Percentiles rank a stretch among this genome's conserved stretches.
phyloP scores from a whole-genome alignment of 2,797 vertebrate species.

The Sphenopsis melanotis region DNA sequence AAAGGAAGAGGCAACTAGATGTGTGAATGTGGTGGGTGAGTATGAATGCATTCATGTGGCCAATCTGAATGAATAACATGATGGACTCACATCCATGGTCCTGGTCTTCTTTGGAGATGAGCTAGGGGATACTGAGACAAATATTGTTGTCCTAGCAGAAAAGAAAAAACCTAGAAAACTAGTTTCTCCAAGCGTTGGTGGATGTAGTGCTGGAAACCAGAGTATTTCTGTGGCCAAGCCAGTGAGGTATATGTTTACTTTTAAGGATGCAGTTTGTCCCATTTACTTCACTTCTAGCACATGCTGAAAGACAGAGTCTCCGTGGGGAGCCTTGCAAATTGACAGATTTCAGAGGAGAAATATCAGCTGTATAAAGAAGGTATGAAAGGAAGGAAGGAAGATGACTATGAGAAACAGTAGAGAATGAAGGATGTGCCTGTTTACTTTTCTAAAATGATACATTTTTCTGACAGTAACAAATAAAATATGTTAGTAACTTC shows the following conservation, averaged over 20 bases:
- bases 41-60: not conserved
- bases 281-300: not conserved
- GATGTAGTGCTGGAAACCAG: not conserved
- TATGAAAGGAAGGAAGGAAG: not conserved
- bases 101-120: not conserved
- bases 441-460: not conserved
- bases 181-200: not conserved
- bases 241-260: not conserved
- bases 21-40: not conserved
- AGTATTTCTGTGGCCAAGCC: not conserved
- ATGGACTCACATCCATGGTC: not conserved
- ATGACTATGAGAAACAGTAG: not conserved
- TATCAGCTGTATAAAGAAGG: not conserved
- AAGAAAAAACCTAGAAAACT: not conserved
- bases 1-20: not conserved
- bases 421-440: not conserved
- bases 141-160: not conserved
- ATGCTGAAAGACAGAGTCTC: not conserved
- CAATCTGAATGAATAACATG: not conserved
- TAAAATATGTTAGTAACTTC: not conserved
- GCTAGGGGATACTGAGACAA: not conserved
- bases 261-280: not conserved
- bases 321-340: not conserved
- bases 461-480: not conserved
- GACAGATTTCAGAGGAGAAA: constrained; percentile 11